A percentile compares a stretch with the other conserved stretches of the same genome.
phyloP scores from a whole-genome alignment of 2,888 invertebrate species.

The Acanthoscelides obtectus region DNA sequence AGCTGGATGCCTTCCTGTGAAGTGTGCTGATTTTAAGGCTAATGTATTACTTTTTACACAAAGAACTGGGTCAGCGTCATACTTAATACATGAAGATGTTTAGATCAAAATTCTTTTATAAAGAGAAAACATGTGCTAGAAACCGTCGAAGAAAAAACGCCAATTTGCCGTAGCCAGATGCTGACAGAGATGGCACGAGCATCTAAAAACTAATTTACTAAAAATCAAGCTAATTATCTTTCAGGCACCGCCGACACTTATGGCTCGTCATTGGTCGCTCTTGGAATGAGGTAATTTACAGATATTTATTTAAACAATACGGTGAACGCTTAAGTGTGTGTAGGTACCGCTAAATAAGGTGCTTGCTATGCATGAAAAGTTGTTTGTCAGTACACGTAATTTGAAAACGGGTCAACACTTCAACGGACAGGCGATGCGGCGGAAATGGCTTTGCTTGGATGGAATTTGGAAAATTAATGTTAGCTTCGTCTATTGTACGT shows the following conservation, averaged over 20 bases:
- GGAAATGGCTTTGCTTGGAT: not conserved
- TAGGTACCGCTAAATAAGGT: not conserved
- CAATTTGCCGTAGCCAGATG: not conserved
- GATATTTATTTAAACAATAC: not conserved
- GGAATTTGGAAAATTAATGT: not conserved
- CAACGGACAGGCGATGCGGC: not conserved
- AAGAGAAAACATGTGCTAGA: not conserved
- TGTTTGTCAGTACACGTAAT: not conserved
- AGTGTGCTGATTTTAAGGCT: not conserved
- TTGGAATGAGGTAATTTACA: not conserved
- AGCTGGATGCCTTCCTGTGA: too few relatives aligned
- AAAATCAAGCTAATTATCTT: not conserved
- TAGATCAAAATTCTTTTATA: not conserved
- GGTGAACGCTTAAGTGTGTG: not conserved
- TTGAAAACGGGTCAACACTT: not conserved
- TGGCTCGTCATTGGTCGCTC: not conserved
- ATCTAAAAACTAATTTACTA: not conserved
- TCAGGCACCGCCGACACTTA: not conserved
- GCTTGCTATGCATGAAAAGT: not conserved
- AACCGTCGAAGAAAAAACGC: not conserved
- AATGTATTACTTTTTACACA: not conserved
- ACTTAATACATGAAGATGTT: not conserved
- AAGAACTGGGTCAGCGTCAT: not conserved
- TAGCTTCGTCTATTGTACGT: too few relatives aligned
- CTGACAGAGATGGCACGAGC: not conserved